These are phyloP conservation scores for Melanotaenia boesemani DNA, from an alignment of 2,797 vertebrate genomes.

Conservation along the genomic window DNA sequence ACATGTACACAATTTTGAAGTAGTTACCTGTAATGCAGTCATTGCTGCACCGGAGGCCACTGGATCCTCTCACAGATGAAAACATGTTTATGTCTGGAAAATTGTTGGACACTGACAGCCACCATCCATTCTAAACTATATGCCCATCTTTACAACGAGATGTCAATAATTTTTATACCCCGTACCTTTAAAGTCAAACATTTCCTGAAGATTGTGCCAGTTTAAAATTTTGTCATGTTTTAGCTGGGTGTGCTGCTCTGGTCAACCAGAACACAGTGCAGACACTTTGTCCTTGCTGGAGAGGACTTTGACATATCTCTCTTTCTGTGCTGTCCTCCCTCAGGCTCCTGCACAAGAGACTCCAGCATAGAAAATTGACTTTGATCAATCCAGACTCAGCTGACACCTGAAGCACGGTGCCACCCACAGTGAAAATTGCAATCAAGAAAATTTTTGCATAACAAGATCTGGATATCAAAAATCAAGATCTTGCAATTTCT, in stretches of 20 bases:
- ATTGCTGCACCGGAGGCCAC: too few relatives aligned
- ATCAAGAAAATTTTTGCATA: not conserved
- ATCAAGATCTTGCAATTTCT: not conserved
- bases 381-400: not conserved
- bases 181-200: too few relatives aligned
- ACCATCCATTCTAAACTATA: too few relatives aligned
- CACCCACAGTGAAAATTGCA: not conserved
- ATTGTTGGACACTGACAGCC: too few relatives aligned
- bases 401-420: not conserved
- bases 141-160: too few relatives aligned
- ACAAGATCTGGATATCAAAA: not conserved
- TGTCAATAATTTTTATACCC: too few relatives aligned
- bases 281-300: not conserved
- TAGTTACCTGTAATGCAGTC: too few relatives aligned
- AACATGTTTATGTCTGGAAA: too few relatives aligned
- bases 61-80: too few relatives aligned
- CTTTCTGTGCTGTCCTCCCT: not conserved
- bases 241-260: not conserved
- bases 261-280: not conserved
- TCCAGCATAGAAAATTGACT: not conserved
- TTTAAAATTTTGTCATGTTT: not conserved
- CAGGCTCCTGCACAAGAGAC: not conserved
- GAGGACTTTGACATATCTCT: not conserved
- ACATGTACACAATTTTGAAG: too few relatives aligned
- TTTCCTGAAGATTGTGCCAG: too few relatives aligned